Base-by-base conservation (phyloP, 2,888 invertebrate genomes). In the Limnephilus lunatus region DNA sequence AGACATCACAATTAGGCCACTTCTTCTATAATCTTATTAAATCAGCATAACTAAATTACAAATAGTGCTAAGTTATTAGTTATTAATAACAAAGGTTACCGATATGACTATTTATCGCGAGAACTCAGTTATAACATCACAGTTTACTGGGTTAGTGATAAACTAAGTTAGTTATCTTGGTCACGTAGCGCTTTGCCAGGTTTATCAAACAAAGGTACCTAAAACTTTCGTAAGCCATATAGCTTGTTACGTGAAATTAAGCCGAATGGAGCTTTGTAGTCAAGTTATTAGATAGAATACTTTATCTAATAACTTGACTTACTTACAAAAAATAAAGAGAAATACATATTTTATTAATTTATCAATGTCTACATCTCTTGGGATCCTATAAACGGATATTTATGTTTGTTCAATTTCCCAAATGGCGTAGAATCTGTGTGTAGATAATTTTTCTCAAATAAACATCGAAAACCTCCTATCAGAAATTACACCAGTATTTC, bases 51-150 rank as follows among this genome's bases (percentile, higher is more conserved):
- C 85, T 85, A 3, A 85, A n/a, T 85, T n/a, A 44, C 25, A 39
- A n/a, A 39, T 44, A 48, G 12, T 85, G 44, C 85, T 86, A 48
- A 86, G 35, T 83, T 83, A 53, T 53, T 53, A 53, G 53, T 19
- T 53, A 68, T n/a, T 68, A 83, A 35, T 83, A 32, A 32, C 35
- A 35, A 25, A 68, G 86, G 86, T 86, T 14, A 86, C 85, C 35
- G 14, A 86, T 48, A 86, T 48, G 25, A 68, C n/a, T 90, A 92
- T 92, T 92, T 92, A 92, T 86, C 31, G 32, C 90, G n/a, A 31
- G 48, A 90, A 85, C 90, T 89, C 82, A 39, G 82, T 81, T 68
- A 89, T 85, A 89, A 89, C 89, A 91, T 85, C 85, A 89, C 68
- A 81, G 89, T 85, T 83, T 91, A 89, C 91, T 68, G 85, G 83